Evolutionary conservation across 2,888 invertebrate genomes (phyloP).

Genomic region (Buathra laborator): DNA sequence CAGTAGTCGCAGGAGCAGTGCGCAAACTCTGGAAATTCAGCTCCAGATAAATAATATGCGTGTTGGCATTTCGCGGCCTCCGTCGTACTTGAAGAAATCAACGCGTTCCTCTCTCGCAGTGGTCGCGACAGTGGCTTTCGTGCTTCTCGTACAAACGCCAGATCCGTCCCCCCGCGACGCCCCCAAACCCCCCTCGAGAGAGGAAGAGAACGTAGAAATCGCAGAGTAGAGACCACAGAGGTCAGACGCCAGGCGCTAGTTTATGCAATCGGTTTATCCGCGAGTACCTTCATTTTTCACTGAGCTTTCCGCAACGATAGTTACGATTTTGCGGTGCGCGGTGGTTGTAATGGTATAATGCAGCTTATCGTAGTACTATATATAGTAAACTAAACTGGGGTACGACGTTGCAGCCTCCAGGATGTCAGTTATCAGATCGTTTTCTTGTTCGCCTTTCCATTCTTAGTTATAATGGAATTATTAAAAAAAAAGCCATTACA

Average conservation of each 20-base stretch:
- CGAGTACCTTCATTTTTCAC: constrained; percentile 64
- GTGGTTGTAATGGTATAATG: constrained; percentile 32
- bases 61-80: constrained; percentile 60
- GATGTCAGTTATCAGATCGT: constrained; percentile 30
- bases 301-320: constrained; percentile 58
- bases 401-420: constrained; percentile 21
- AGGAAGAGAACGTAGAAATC: constrained; percentile 26
- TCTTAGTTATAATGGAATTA: not conserved
- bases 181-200: not conserved
- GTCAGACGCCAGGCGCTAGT: constrained; percentile 67
- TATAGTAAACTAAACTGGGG: constrained; percentile 29
- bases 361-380: constrained; percentile 10
- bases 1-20: not conserved
- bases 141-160: constrained; percentile 45
- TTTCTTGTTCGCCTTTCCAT: constrained; percentile 23
- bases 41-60: constrained; percentile 61
- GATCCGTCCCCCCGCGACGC: constrained; percentile 28
- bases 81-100: constrained; percentile 66
- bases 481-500: constrained; percentile 8
- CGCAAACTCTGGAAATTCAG: constrained; percentile 33
- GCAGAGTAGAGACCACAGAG: constrained; percentile 53
- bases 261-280: constrained; percentile 66
- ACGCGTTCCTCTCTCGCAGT: constrained; percentile 64
- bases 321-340: constrained; percentile 52
- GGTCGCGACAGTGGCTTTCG: constrained; percentile 47